Evolutionary conservation across 2,113 vertebrate species (phyloP), one percentile per base, ranked within the genome.

Genomic region (Hippoglossus stenolepis): DNA sequence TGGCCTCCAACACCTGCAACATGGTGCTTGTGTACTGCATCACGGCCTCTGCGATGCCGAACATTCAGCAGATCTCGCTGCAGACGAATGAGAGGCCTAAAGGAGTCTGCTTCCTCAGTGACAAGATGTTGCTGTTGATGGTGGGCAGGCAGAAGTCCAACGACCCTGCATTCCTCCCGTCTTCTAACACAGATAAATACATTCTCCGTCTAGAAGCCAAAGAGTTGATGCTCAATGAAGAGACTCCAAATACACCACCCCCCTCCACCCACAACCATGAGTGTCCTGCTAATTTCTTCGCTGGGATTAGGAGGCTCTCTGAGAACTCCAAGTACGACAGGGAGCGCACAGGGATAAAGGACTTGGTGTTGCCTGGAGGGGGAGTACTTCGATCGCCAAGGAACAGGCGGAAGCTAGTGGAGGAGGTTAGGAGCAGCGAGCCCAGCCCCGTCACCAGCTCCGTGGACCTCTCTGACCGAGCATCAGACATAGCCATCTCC

Each of bases 1-100:
- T 99, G 72, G 96, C 97, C 7, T 99, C 98, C 67, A 99, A 98
- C 82, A 95, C 94, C 0, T 96, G 95, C 70, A 96, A 95, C 20
- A 68, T 94, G 87, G 94, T 99, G 82, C 94, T 98, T 10, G 94
- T 97, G 65, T 98, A 98, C 88, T 95, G 96, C 3, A 92, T 98
- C 79, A 94, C 92, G 13, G 90, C 94, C 0, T 95, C 96, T 0
- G 93, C 79, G 53, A 94, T 96, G 90, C 95, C 96, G n/a, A 97
- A 96, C 73, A 94, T 96, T 63, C 97, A 98, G 84, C 96, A 97
- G 80, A 96, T 99, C 85, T 96, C 95, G 1, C 92, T 99, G 38
- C 96, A 97, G 87, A 93, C 92, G 23, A 95, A 91, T 0, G 98
- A 99, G 79, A 94, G 96, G 56, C 97, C 97, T 1, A 99, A 99